These are phyloP conservation scores for Sarcophaga carnaria DNA, from an alignment of 2,888 invertebrate genomes.

Conservation along the genomic window DNA sequence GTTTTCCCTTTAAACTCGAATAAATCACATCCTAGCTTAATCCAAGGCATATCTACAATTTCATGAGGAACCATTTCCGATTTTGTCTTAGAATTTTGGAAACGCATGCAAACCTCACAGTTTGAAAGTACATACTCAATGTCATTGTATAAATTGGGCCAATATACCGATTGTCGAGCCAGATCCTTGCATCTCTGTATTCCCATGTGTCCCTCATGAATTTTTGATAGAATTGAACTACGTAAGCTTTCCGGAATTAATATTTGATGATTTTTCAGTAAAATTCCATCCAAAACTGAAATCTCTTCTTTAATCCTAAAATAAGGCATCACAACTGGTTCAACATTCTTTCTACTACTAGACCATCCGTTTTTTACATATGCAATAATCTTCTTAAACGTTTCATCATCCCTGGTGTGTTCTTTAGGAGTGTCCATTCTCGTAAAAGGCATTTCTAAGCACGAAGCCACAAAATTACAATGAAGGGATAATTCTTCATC, in stretches of 20 bases:
- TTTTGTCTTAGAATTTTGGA: not conserved
- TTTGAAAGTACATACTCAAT: slow-evolving; percentile 10
- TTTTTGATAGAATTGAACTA: not conserved
- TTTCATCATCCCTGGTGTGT: not conserved
- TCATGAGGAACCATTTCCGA: not conserved
- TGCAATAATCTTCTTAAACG: slow-evolving; percentile 39
- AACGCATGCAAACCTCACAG: slow-evolving; percentile 9
- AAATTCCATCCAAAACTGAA: slow-evolving; percentile 21
- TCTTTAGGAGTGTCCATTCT: not conserved
- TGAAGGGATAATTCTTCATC: no score
- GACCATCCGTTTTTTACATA: slow-evolving; percentile 58
- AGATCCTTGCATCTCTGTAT: slow-evolving; percentile 53
- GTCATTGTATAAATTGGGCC: slow-evolving; percentile 62
- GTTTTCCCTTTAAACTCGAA: slow-evolving; percentile 49
- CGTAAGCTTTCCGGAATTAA: slow-evolving; percentile 27
- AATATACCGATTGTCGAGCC: slow-evolving; percentile 54
- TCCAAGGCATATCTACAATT: slow-evolving; percentile 4
- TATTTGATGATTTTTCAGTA: slow-evolving; percentile 22
- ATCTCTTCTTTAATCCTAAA: slow-evolving; percentile 41
- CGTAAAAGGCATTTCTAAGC: slow-evolving; percentile 25
- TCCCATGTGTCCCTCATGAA: slow-evolving; percentile 52
- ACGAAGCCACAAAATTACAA: slow-evolving; percentile 32
- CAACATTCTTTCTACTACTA: slow-evolving; percentile 40
- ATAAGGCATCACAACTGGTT: slow-evolving; percentile 25
- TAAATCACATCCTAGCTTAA: slow-evolving; percentile 34